Evolutionary conservation across 2,113 vertebrate species (phyloP).

Genomic region (Cyrtonyx montezumae): DNA sequence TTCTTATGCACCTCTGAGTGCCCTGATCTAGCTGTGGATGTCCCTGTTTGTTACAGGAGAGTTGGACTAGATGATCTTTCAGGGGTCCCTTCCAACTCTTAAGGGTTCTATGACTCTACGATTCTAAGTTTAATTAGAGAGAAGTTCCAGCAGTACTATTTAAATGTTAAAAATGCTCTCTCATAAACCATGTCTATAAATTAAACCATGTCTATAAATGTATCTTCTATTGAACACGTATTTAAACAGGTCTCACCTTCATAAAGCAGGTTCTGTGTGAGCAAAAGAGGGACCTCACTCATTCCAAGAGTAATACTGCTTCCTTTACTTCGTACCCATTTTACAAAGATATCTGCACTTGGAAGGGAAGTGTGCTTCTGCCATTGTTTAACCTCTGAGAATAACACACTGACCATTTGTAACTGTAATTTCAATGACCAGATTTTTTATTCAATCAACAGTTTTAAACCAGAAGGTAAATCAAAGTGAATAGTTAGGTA

Average conservation of each 20-base stretch:
- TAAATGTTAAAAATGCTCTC: not conserved
- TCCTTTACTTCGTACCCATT: not conserved
- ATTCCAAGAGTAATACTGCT: not conserved
- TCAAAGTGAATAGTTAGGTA: not conserved
- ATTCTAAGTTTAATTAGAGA: not conserved
- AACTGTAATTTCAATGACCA: not conserved
- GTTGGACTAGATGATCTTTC: too few species aligned
- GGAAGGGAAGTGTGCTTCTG: not conserved
- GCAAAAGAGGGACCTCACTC: not conserved
- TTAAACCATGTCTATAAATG: fast-evolving
- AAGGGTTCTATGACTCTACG: not conserved
- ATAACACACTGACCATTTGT: not conserved
- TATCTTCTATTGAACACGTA: not conserved
- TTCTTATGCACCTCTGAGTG: not conserved
- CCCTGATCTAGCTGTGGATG: too few species aligned
- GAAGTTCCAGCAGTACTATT: not conserved
- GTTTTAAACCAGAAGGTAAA: not conserved
- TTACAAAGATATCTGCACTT: not conserved
- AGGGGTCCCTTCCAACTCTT: too few species aligned
- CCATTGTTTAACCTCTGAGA: not conserved
- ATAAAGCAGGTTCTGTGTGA: not conserved
- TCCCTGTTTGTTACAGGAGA: too few species aligned
- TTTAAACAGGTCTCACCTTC: not conserved
- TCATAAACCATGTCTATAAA: fast-evolving
- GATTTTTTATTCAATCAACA: not conserved